phyloP scores from a whole-genome alignment of 35 echinoderm and acorn worm species.

The Diadema setosum region DNA sequence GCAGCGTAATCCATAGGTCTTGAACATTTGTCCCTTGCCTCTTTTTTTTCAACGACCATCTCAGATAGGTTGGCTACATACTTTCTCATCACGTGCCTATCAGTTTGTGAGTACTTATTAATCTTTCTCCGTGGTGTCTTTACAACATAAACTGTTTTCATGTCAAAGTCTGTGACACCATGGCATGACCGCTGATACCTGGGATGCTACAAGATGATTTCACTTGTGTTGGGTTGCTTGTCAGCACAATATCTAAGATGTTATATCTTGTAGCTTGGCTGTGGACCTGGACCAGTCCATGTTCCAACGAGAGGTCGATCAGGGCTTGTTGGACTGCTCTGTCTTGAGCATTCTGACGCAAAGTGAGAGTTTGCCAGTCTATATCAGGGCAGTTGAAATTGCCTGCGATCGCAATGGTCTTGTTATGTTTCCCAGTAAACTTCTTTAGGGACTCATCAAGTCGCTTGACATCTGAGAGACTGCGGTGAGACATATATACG shows the following conservation, averaged over 20 bases:
- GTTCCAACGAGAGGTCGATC: not conserved
- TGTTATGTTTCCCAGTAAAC: not conserved
- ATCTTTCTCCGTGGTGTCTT: not conserved
- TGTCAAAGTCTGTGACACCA: conserved; percentile 44
- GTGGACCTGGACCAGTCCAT: conserved; percentile 12
- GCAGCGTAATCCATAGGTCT: not conserved
- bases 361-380: conserved; percentile 2
- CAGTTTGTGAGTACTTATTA: not conserved
- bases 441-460: conserved; percentile 10
- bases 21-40: not conserved
- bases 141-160: not conserved
- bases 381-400: conserved; percentile 61
- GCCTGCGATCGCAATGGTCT: conserved; percentile 11
- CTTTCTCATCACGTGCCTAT: conserved; percentile 1
- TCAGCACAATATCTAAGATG: conserved; percentile 35
- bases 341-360: conserved; percentile 13
- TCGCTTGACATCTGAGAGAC: not conserved
- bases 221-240: conserved; percentile 27
- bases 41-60: not conserved
- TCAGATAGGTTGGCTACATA: conserved; percentile 20
- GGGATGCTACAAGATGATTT: conserved; percentile 36
- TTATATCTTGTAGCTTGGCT: conserved; percentile 1
- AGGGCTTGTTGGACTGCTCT: conserved; percentile 43
- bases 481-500: conserved; percentile 49
- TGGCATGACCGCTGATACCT: conserved; percentile 41